Evolutionary conservation across 2,888 invertebrate species (phyloP).

Genomic region (Eumerus sabulonum): DNA sequence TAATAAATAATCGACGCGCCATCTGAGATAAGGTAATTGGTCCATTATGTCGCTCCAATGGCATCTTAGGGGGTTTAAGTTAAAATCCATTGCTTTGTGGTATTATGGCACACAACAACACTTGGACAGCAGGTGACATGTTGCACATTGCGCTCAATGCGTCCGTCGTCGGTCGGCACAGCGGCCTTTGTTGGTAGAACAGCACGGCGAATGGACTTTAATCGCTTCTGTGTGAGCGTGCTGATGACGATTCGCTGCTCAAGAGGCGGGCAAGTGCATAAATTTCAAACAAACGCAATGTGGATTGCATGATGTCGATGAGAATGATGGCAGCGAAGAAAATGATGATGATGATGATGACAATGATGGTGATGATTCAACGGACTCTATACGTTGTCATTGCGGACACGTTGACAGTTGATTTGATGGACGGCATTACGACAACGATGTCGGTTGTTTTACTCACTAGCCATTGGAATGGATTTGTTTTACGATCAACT

Average conservation of each 20-base stretch:
- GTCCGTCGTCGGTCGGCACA: conserved; percentile 6
- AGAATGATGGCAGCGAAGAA: background rate
- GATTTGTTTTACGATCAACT: conserved; percentile 34
- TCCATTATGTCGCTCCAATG: conserved; percentile 71
- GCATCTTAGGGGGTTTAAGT: conserved; percentile 55
- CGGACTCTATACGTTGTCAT: conserved; percentile 40
- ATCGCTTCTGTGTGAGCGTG: conserved; percentile 6
- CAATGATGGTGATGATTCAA: conserved; percentile 33
- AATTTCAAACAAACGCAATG: conserved; percentile 57
- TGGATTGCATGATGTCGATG: conserved; percentile 43
- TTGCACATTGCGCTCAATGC: conserved; percentile 30
- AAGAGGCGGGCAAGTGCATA: conserved; percentile 61
- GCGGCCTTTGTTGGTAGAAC: conserved; percentile 31
- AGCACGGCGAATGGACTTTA: conserved; percentile 10
- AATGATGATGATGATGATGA: no score
- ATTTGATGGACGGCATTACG: conserved; percentile 62
- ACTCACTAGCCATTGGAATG: conserved; percentile 22
- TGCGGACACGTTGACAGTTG: conserved; percentile 55
- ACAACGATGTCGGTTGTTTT: conserved; percentile 15
- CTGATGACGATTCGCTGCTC: conserved; percentile 22
- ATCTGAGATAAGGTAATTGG: conserved; percentile 73
- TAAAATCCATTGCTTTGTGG: conserved; percentile 48
- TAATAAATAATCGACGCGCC: conserved; percentile 72
- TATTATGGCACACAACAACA: conserved; percentile 14
- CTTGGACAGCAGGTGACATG: conserved; percentile 65